Evolutionary conservation across 2,797 vertebrate species (phyloP).

Genomic region (Hoplostethus atlanticus): DNA sequence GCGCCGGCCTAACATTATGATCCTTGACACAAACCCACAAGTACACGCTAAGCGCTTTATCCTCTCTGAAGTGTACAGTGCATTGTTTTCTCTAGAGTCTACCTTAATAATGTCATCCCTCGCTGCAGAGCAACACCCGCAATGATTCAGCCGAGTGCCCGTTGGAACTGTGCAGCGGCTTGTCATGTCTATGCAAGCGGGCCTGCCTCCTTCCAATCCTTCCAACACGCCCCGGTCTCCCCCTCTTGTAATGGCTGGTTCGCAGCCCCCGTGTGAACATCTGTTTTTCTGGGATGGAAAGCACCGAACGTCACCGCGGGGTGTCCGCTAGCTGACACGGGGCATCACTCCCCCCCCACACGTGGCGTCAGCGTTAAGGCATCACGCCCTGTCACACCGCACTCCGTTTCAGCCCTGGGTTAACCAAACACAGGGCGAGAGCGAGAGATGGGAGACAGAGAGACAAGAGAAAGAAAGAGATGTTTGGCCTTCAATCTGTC

Average conservation of each 20-base stretch:
- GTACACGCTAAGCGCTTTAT: not conserved
- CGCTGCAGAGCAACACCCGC: constrained; percentile 24
- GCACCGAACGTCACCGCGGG: constrained; percentile 57
- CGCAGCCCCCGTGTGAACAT: constrained; percentile 63
- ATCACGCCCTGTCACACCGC: constrained; percentile 58
- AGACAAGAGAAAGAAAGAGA: constrained; percentile 45
- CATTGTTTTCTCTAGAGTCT: constrained; percentile 34
- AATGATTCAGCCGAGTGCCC: constrained; percentile 33
- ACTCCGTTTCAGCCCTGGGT: constrained; percentile 53
- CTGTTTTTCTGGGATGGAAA: constrained; percentile 55
- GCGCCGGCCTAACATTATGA: too few relatives aligned
- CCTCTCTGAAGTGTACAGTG: not conserved
- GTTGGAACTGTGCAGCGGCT: constrained; percentile 2
- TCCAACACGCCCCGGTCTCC: too few relatives aligned
- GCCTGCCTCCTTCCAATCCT: constrained; percentile 47
- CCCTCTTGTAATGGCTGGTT: constrained; percentile 55
- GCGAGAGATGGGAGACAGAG: constrained; percentile 8
- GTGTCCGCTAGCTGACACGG: constrained; percentile 56
- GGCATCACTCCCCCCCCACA: constrained; percentile 47
- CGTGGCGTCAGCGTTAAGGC: constrained; percentile 53
- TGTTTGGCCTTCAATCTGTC: constrained; percentile 68
- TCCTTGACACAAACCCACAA: constrained; percentile 9
- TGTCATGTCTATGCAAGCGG: constrained; percentile 4
- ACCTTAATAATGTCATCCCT: constrained; percentile 44
- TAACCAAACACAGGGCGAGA: constrained; percentile 29